Evolutionary conservation across 2,797 vertebrate genomes (phyloP), one percentile per base, ranked within the genome.

Genomic region (Hephaestus fuliginosus): DNA sequence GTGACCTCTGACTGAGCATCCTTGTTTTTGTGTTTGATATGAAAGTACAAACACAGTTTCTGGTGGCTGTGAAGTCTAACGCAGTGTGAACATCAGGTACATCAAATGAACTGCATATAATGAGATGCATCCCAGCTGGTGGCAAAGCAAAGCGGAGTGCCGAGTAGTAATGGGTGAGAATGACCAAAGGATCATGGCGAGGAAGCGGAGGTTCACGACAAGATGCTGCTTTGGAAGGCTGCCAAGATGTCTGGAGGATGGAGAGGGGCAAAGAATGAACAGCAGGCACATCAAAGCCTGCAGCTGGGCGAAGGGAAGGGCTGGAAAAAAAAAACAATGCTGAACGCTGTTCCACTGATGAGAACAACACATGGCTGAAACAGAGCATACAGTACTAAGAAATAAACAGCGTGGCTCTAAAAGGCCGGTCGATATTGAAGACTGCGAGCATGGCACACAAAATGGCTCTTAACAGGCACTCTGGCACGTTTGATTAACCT

Each of bases 41-140:
- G 25, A 70, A 58, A 73, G 70, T 80, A 65, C 49, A 69, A 70
- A 65, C 43, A 30, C 11, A 5, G 67, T 20, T 22, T 73, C 77
- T 70, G 63, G 25, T 51, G 25, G 46, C 28, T 30, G 49, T 11
- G 22, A 28, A 67, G 51, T 73, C n/a, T 56, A 83, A 69, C 33
- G 1, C 76, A 67, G 85, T 28, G 9, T 76, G 81, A 82, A 89
- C 86, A 84, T 88, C 87, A 87, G 88, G 76, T 80, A 91, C 86
- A 84, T 87, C 80, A 87, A 86, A 88, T 87, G 70, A 87, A 63
- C 57, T 30, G 63, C 28, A 0, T 60, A 48, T 83, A 90, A 91
- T 85, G 80, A 86, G 86, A 88, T 75, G 78, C 80, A 36, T 76
- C 81, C 77, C 89, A 85, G 88, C 82, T 81, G 90, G 84, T 17